These are phyloP conservation scores for Orchestia grillus DNA, from an alignment of 1,140 invertebrate species.

Conservation along the genomic window DNA sequence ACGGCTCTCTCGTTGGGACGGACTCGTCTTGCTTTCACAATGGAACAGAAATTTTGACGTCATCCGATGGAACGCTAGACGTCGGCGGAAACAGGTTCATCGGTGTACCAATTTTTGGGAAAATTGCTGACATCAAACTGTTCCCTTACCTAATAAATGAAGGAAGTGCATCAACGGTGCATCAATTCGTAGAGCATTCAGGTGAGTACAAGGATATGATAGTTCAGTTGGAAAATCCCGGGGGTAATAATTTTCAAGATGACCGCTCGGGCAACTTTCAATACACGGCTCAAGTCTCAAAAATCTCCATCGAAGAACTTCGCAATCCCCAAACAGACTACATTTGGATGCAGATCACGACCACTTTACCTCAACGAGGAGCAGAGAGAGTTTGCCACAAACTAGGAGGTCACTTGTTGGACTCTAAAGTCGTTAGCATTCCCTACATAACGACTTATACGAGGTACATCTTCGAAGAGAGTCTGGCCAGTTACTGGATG, in stretches of 20 bases:
- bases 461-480: neutral
- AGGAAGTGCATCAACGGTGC: neutral
- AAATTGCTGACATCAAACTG: slow-evolving; percentile 7
- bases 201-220: neutral
- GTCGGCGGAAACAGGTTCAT: neutral
- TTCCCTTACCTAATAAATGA: neutral
- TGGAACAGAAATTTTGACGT: neutral
- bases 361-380: neutral
- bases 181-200: neutral
- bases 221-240: neutral
- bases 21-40: neutral
- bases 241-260: neutral
- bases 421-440: neutral
- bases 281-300: neutral
- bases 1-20: neutral
- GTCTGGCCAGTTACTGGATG: slow-evolving; percentile 10
- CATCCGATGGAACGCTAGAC: neutral
- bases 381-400: neutral
- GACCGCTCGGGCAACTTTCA: neutral
- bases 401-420: slow-evolving; percentile 11
- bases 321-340: neutral
- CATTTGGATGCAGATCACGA: slow-evolving; percentile 13
- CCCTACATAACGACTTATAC: neutral
- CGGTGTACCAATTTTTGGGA: neutral
- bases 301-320: neutral